A percentile compares a stretch with the other conserved stretches of the same genome.
phyloP scores from a whole-genome alignment of 2,888 invertebrate genomes.

The Leptogaster cylindrica region DNA sequence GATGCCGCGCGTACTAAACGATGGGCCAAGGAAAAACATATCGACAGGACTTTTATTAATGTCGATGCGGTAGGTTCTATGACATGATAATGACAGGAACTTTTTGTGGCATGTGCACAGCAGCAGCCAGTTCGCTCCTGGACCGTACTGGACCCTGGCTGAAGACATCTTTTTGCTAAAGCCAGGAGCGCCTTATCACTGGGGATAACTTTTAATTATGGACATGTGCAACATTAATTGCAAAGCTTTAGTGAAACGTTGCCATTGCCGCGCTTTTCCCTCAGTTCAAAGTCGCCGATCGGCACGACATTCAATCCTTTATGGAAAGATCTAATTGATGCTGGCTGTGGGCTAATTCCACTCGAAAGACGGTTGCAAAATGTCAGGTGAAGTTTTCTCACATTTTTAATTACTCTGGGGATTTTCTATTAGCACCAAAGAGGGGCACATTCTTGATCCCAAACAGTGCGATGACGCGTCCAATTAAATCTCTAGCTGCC shows the following conservation, averaged over 20 bases:
- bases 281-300: slow-evolving; percentile 15
- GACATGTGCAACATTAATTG: slow-evolving; percentile 34
- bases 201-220: slow-evolving; percentile 35
- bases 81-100: slow-evolving; percentile 48
- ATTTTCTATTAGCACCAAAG: slow-evolving; percentile 31
- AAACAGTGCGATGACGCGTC: not conserved
- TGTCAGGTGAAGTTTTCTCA: slow-evolving; percentile 38
- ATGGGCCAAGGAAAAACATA: not conserved
- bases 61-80: slow-evolving; percentile 51
- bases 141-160: not conserved
- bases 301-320: not conserved
- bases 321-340: slow-evolving; percentile 24
- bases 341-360: slow-evolving; percentile 7
- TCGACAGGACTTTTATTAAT: slow-evolving; percentile 47
- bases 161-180: slow-evolving; percentile 30
- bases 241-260: not conserved
- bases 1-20: not conserved
- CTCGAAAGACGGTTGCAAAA: not conserved
- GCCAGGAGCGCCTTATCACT: slow-evolving; percentile 7
- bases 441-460: not conserved
- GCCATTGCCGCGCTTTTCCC: slow-evolving; percentile 20
- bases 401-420: slow-evolving; percentile 40
- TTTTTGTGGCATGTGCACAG: slow-evolving; percentile 7
- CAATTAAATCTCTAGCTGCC: not conserved
- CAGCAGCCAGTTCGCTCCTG: slow-evolving; percentile 16